Conservation (phyloP, 1,140 invertebrate species). For the Bombus ignitus region DNA sequence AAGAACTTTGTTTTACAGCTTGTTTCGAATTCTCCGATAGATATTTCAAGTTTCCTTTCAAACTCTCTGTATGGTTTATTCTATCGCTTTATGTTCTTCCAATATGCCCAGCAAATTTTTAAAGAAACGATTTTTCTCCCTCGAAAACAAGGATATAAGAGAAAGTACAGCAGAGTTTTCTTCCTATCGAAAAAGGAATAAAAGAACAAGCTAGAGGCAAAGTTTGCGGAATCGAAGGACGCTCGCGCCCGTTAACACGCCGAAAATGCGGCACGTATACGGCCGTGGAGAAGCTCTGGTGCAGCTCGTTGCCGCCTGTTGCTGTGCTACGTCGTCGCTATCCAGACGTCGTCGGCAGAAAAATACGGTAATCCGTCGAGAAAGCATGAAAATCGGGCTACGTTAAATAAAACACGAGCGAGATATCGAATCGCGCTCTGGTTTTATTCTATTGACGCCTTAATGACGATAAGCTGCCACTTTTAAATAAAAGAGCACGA, state of each 20-base stretch:
- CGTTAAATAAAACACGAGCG: not conserved
- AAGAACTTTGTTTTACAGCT: not conserved
- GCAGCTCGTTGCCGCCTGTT: conserved; percentile 35
- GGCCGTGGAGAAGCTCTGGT: not conserved
- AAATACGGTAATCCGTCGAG: conserved; percentile 15
- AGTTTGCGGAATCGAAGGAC: conserved; percentile 14
- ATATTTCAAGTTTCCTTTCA: not conserved
- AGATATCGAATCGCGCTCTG: not conserved
- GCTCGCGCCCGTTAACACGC: not conserved
- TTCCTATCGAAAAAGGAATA: not conserved
- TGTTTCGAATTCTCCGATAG: not conserved
- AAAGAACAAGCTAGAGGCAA: not conserved
- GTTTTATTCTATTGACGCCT: not conserved
- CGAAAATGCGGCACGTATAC: not conserved
- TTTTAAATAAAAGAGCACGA: not conserved
- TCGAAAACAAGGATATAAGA: not conserved
- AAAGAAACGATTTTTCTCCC: not conserved
- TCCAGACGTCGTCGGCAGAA: not conserved
- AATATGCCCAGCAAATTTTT: not conserved
- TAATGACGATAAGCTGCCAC: not conserved
- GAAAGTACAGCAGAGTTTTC: not conserved
- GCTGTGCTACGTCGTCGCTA: conserved; percentile 1
- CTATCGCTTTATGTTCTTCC: not conserved
- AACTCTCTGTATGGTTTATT: not conserved
- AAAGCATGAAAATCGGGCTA: not conserved